phyloP scores from a whole-genome alignment of 2,888 invertebrate genomes.

The Apamea epomidion region DNA sequence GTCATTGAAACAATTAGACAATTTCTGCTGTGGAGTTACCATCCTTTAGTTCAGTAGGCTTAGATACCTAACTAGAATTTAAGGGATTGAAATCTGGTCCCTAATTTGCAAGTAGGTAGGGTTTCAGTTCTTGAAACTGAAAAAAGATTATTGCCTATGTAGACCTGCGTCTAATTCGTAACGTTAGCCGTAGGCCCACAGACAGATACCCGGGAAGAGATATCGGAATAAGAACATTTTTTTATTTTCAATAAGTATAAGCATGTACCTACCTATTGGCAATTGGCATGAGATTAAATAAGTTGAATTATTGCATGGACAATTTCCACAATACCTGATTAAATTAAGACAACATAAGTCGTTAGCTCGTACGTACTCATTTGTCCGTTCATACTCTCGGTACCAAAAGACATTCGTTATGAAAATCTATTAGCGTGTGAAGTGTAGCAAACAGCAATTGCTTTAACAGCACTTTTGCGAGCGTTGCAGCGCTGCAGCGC shows the following conservation, averaged over 20 bases:
- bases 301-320: neutral
- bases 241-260: no score
- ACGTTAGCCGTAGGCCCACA: neutral
- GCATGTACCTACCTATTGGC: no score
- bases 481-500: constrained; percentile 32
- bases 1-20: neutral
- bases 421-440: constrained; percentile 53
- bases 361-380: neutral
- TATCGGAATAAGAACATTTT: neutral
- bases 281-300: neutral
- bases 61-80: no score
- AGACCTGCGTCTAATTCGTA: no score
- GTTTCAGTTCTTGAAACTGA: neutral
- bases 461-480: constrained; percentile 46
- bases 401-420: constrained; percentile 28
- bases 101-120: neutral
- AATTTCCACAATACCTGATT: neutral
- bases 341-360: neutral
- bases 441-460: constrained; percentile 51
- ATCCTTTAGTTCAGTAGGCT: neutral
- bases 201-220: neutral
- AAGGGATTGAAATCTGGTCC: neutral
- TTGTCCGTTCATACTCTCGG: neutral
- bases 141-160: no score
- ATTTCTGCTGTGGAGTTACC: neutral